Evolutionary conservation across 1,140 invertebrate species (phyloP).

Genomic region (Euura lappo): DNA sequence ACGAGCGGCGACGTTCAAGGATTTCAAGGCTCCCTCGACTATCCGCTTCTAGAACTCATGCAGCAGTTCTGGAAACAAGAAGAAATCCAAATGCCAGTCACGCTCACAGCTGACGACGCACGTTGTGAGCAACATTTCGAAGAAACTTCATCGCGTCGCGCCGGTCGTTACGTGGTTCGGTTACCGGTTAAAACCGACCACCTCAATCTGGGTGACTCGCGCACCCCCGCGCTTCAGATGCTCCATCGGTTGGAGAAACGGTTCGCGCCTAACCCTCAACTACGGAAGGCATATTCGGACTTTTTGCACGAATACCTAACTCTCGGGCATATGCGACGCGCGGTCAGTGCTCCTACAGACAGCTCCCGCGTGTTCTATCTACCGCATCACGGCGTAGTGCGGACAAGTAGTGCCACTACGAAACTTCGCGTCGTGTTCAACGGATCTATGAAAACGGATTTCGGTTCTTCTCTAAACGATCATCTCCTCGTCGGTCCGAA

Average conservation of each 20-base stretch:
- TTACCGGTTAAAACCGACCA: neutral
- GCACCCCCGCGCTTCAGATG: neutral
- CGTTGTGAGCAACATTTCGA: conserved; percentile 9
- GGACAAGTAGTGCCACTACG: conserved; percentile 15
- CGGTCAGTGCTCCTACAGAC: neutral
- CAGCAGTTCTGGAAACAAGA: neutral
- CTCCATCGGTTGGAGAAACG: neutral
- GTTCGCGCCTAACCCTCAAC: neutral
- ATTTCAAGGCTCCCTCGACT: conserved; percentile 18
- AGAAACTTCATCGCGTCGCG: neutral
- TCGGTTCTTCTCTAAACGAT: conserved; percentile 24
- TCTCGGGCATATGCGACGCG: conserved; percentile 37
- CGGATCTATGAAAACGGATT: conserved; percentile 8
- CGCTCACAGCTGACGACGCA: conserved; percentile 27
- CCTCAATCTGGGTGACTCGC: neutral
- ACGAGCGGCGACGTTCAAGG: neutral
- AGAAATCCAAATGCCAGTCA: neutral
- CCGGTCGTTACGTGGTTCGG: neutral
- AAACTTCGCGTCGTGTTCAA: conserved; percentile 30
- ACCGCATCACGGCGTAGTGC: neutral
- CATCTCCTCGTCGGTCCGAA: conserved; percentile 18
- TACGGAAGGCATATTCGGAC: conserved; percentile 20
- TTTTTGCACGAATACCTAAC: conserved; percentile 42
- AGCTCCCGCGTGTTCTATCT: neutral
- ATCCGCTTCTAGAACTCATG: neutral